Conservation (phyloP, 2,888 invertebrate species). For the Ophraella communa region DNA sequence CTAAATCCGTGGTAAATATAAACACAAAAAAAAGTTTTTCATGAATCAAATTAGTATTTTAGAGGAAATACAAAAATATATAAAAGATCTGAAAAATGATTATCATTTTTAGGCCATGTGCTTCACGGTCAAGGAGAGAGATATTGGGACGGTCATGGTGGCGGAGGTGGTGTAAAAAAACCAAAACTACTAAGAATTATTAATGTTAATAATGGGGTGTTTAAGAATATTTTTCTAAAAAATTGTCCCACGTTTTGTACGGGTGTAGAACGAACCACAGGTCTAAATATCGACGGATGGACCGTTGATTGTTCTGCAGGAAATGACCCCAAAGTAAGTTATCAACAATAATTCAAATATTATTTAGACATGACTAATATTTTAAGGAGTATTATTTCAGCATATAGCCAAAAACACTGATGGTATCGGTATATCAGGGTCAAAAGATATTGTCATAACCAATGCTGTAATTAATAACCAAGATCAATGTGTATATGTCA, state of each 20-base stretch:
- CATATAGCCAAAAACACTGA: conserved; percentile 13
- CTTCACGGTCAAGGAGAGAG: conserved; percentile 19
- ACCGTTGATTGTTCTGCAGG: conserved; percentile 12
- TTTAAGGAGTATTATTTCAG: too few relatives aligned
- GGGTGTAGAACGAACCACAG: background rate
- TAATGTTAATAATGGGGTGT: conserved; percentile 3
- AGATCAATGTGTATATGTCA: conserved; percentile 22
- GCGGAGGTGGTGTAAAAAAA: conserved; percentile 11
- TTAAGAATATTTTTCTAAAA: conserved; percentile 22
- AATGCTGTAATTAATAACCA: conserved; percentile 17
- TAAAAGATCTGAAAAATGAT: background rate
- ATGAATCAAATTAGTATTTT: too few relatives aligned
- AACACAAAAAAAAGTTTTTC: too few relatives aligned
- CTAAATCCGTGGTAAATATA: too few relatives aligned
- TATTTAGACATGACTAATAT: too few relatives aligned
- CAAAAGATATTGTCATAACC: conserved; percentile 8
- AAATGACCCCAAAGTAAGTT: background rate
- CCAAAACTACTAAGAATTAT: conserved; percentile 1
- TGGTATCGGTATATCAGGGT: conserved; percentile 16
- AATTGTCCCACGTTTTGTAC: conserved; percentile 25
- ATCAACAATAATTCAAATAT: too few relatives aligned
- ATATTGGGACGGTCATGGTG: conserved; percentile 28
- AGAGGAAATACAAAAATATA: background rate
- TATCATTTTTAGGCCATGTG: conserved; percentile 8
- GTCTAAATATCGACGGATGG: conserved; percentile 16